Evolutionary conservation across 2,797 vertebrate species (phyloP).

Genomic region (Sebastes trivittatus): DNA sequence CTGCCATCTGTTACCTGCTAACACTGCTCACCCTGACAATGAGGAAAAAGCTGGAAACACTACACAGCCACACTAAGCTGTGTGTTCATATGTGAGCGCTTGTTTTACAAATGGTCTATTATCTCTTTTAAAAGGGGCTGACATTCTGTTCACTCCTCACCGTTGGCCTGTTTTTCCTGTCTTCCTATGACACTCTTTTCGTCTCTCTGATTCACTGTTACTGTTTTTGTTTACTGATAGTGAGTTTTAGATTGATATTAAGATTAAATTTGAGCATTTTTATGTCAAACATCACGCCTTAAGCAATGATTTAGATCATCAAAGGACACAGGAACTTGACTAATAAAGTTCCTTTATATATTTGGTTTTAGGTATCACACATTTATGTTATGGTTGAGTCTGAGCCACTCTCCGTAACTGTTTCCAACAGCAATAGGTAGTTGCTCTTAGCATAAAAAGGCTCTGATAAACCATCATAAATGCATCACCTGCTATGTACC

Average conservation of each 20-base stretch:
- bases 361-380: neutral
- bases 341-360: neutral
- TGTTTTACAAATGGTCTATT: constrained; percentile 28
- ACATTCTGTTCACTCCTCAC: constrained; percentile 45
- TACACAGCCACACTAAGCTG: constrained; percentile 49
- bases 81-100: neutral
- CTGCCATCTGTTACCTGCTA: constrained; percentile 90
- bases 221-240: neutral
- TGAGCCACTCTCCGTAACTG: neutral
- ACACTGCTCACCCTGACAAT: constrained; percentile 73
- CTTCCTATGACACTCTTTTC: neutral
- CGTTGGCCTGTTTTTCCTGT: neutral
- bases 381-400: neutral
- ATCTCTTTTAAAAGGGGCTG: constrained; percentile 25
- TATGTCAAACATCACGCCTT: neutral
- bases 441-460: neutral
- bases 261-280: neutral
- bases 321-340: neutral
- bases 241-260: neutral
- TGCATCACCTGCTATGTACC: neutral
- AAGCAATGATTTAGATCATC: neutral
- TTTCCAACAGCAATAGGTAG: neutral
- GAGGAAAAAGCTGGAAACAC: constrained; percentile 77
- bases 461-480: neutral
- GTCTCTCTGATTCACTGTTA: neutral